Evolutionary conservation across 2,888 invertebrate genomes (phyloP), one percentile per base, ranked within the genome.

Genomic region (Heliconius cydno): DNA sequence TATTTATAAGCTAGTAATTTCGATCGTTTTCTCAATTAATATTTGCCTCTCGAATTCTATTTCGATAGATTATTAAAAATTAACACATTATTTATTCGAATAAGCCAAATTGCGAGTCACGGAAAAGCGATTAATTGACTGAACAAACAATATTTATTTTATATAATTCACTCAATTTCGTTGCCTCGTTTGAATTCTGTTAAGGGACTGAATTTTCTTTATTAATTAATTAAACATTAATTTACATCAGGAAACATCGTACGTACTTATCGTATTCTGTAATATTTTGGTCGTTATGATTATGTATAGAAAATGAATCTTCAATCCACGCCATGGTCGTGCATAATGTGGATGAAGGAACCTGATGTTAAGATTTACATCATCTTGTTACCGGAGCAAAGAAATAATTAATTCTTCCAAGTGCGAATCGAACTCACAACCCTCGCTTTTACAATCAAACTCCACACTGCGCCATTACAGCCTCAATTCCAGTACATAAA

Each of bases 41-140:
- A 78, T 67, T 34, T 66, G 73, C 80, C 80, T 76, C 77, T 76
- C 73, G 60, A 79, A 79, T 66, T 60, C 67, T 72, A 79, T 82
- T 82, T n/a, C 52, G 77, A 77, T 13, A 38, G 76, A 78, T 77
- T 78, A 82, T 82, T 82, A 82, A 80, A 80, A 80, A 82, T 82
- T 80, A 79, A 82, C 63, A 79, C 72, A 1, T 78, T 79, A 82
- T 82, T 80, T 70, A 68, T 34, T 60, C 60, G 74, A 79, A 66
- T 41, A 79, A 77, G 22, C 76, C 66, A 73, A 76, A 77, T 77
- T 67, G 25, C 77, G 77, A 73, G 66, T 78, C 70, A 71, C 72
- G 66, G 19, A 77, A 67, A 67, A 30, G 57, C 52, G 57, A 75
- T 75, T 77, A 72, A 72, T 72, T 41, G 34, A 46, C 73, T 12